These are phyloP conservation scores for Spialia ferax DNA, from an alignment of 2,888 invertebrate genomes.

Conservation along the genomic window DNA sequence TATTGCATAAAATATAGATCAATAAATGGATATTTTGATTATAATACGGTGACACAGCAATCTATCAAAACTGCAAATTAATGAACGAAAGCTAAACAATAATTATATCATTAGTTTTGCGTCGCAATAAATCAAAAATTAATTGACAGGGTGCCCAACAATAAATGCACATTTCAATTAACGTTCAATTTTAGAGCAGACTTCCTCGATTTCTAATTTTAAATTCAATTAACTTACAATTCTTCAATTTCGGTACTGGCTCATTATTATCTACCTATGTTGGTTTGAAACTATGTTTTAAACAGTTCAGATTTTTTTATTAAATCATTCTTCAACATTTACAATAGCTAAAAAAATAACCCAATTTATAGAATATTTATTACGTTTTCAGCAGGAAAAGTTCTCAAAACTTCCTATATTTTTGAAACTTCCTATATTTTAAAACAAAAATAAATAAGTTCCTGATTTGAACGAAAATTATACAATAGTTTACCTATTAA, in stretches of 20 bases:
- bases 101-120: slow-evolving; percentile 37
- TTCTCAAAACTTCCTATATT: no score
- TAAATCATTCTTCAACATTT: no score
- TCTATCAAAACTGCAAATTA: slow-evolving; percentile 28
- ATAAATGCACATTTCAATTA: slow-evolving; percentile 37
- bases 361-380: no score
- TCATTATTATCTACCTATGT: background rate
- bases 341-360: background rate
- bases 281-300: background rate
- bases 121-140: slow-evolving; percentile 40
- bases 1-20: slow-evolving; percentile 3
- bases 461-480: no score
- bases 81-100: slow-evolving; percentile 27
- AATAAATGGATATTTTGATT: slow-evolving; percentile 15
- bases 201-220: slow-evolving; percentile 14
- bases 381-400: no score
- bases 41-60: slow-evolving; percentile 34
- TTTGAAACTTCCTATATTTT: no score
- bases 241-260: background rate
- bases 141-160: slow-evolving; percentile 41
- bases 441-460: no score
- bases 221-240: background rate
- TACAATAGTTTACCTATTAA: no score
- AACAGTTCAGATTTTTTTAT: no score
- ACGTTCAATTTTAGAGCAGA: slow-evolving; percentile 16